Base-by-base conservation (phyloP, 2,797 vertebrate species). In the Sebastes itinus region DNA sequence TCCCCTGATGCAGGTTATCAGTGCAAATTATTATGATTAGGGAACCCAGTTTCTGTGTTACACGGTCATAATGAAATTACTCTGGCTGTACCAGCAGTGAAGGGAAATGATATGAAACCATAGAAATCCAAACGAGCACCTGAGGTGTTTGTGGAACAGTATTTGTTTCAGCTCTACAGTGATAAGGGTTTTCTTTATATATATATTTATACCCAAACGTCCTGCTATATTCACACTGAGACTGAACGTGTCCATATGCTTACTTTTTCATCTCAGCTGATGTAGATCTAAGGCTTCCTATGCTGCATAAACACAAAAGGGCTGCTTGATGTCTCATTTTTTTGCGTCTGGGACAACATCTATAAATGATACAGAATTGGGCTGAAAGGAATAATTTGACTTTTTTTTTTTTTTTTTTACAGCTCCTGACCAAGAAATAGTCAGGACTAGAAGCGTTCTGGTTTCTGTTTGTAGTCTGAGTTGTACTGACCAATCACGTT, bases 11-110 rank as follows among this genome's bases (percentile, higher is more conserved):
- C 77, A 65, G 69, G 42, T 77, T 78, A 59, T 88, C 52, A 78
- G 20, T 78, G 60, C 42, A 85, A 73, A 82, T 87, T 33, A 72
- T 64, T 86, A 18, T 78, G 59, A 87, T 82, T 66, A 73, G 28
- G 28, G 18, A 77, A 55, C 9, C 22, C 13, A 1, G 4, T 75
- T 77, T 82, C 58, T 64, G 3, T 28, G 4, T 72, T 80, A 78
- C 1, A 72, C 82, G 27, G 49, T 77, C 32, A 65, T 60, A 64
- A 75, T 60, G 16, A 71, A 79, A 66, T 67, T 25, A 61, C 38
- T 2, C 3, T 18, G 16, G 33, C 32, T 80, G 11, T 28, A 66
- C 11, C 46, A n/a, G n/a, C 28, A 30, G 28, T 30, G 25, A 11
- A 75, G 23, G 68, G 23, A 46, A 69, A 69, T 27, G 1, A 84